Evolutionary conservation across 2,113 vertebrate species (phyloP).

Genomic region (Grallaria varia): DNA sequence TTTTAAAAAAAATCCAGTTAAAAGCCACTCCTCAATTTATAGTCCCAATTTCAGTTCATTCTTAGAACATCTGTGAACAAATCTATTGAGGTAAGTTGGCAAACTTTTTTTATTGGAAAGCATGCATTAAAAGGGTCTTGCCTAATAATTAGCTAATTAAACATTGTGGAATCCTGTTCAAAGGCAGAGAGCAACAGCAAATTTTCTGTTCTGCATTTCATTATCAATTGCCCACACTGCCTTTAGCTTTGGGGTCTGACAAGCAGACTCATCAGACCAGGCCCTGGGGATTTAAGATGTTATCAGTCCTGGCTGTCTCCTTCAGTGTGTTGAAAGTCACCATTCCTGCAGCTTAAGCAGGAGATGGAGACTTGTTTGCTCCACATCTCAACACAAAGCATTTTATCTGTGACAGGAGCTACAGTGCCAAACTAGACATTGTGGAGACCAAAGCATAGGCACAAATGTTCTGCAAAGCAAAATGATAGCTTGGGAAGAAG

Average conservation of each 20-base stretch:
- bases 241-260: not conserved
- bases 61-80: not conserved
- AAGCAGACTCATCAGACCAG: not conserved
- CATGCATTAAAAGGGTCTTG: not conserved
- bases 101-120: not conserved
- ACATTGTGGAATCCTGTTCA: not conserved
- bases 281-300: not conserved
- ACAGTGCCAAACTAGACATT: not conserved
- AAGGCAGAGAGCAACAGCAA: not conserved
- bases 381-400: not conserved
- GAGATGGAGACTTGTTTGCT: not conserved
- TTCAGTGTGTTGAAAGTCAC: not conserved
- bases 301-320: not conserved
- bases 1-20: not conserved
- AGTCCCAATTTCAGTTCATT: not conserved
- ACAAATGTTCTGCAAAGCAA: not conserved
- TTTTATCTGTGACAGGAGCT: not conserved
- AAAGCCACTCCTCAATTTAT: not conserved
- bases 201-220: not conserved
- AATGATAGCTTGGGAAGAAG: not conserved
- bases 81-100: not conserved
- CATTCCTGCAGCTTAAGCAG: not conserved
- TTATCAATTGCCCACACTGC: not conserved
- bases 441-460: not conserved
- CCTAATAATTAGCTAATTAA: not conserved